Base-by-base conservation (phyloP, 2,113 vertebrate species). In the Prunella himalayana region DNA sequence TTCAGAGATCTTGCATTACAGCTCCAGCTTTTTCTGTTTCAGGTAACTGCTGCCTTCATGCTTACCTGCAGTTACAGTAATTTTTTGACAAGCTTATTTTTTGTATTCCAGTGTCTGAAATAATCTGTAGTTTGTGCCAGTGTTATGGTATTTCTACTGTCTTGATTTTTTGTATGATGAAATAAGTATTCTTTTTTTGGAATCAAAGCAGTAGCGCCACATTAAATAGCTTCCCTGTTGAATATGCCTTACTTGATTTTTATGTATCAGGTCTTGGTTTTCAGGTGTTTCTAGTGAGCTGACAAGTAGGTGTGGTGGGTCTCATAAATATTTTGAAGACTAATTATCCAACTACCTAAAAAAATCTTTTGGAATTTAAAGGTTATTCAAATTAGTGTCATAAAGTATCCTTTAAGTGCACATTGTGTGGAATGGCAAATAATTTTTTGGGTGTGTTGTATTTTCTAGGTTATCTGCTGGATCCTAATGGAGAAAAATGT, bases 401-500 rank as follows among this genome's bases (percentile, higher is more conserved):
- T 10, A 76, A 56, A 71, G 3, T 20, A 33, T 79, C 49, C 30
- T 56, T 84, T 22, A 73, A 82, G 31, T 60, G 57, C 25, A 44
- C 25, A 9, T 2, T 10, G 1, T 49, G 19, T 90, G 31, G 50
- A 64, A 47, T 41, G 41, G 33, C 30, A 80, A 84, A 45, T 78
- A 54, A 94, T 42, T 13, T 51, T 89, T 82, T 45, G 42, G 37
- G 4, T 64, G 9, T 56, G 19, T 90, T 92, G 42, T 91, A 49
- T 96, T 92, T 95, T 93, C 23, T 95, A 99, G 99, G 99, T 90
- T 99, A 99, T 93, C 96, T 99, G 85, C 96, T 99, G 84, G 99
- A 99, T 97, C 99, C 99, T 83, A 99, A 99, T 75, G 99, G 99
- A 80, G 99, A 99, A 95, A 99, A 98, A 86, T 98, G 98, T 96